Evolutionary conservation across 2,888 invertebrate species (phyloP).

Genomic region (Venusia cambrica): DNA sequence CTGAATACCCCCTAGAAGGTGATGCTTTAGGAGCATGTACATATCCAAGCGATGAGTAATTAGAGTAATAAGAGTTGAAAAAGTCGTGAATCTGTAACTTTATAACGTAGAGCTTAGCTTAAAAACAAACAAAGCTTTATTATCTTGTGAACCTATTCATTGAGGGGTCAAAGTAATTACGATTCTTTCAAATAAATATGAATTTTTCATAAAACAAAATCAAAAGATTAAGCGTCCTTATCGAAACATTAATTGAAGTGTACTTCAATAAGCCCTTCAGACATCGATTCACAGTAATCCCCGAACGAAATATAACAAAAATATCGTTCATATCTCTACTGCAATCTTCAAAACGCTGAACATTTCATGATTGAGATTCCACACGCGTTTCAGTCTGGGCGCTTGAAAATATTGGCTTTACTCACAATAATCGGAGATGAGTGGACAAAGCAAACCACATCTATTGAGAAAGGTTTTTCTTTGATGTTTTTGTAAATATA

Average conservation of each 20-base stretch:
- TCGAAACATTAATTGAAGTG: conserved; percentile 19
- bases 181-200: conserved; percentile 1
- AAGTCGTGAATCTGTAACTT: too few relatives aligned
- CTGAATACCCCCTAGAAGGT: too few relatives aligned
- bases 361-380: conserved; percentile 50
- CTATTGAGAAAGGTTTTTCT: conserved; percentile 12
- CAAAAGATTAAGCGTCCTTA: conserved; percentile 4
- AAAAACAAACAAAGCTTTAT: too few relatives aligned
- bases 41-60: too few relatives aligned
- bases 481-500: too few relatives aligned
- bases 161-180: neutral
- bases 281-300: conserved; percentile 16
- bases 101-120: too few relatives aligned
- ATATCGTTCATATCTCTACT: conserved; percentile 21
- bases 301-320: conserved; percentile 17
- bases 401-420: conserved; percentile 54
- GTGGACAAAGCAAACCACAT: conserved; percentile 29
- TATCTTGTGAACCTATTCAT: too few relatives aligned
- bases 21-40: too few relatives aligned
- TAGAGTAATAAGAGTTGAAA: too few relatives aligned
- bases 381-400: conserved; percentile 44
- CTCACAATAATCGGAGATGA: conserved; percentile 52
- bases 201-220: neutral
- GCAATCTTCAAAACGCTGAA: conserved; percentile 34
- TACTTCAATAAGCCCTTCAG: conserved; percentile 21